These are phyloP conservation scores for Emmelina monodactyla DNA, from an alignment of 2,888 invertebrate species.

Conservation along the genomic window DNA sequence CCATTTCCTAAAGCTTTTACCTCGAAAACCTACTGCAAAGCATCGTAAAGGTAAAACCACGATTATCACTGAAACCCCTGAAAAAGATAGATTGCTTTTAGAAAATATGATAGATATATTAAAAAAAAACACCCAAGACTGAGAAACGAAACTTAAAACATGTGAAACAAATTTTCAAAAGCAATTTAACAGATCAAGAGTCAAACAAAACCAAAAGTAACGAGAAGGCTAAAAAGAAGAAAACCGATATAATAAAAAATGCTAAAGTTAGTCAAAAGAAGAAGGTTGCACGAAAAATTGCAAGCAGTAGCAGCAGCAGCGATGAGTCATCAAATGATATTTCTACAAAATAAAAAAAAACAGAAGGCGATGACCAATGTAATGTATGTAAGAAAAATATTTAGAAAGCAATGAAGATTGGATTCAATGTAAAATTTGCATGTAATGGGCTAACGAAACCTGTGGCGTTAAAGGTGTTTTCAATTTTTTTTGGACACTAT, in stretches of 20 bases:
- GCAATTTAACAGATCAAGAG: slow-evolving; percentile 11
- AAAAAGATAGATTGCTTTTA: slow-evolving; percentile 10
- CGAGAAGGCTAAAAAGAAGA: slow-evolving; percentile 12
- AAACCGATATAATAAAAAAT: slow-evolving; percentile 8
- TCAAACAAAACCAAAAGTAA: slow-evolving; percentile 12
- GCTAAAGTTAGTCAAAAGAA: slow-evolving; percentile 9
- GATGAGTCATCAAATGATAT: slow-evolving; percentile 8
- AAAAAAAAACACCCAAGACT: slow-evolving; percentile 10
- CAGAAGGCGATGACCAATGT: slow-evolving; percentile 10
- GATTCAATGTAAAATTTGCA: slow-evolving; percentile 1
- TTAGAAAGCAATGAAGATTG: slow-evolving; percentile 7
- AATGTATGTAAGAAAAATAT: slow-evolving; percentile 11
- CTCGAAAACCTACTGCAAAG: slow-evolving; percentile 9
- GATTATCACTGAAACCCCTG: slow-evolving; percentile 10
- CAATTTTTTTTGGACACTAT: slow-evolving; percentile 9
- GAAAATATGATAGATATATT: slow-evolving; percentile 12
- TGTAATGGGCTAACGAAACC: slow-evolving; percentile 9
- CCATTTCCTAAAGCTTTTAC: slow-evolving; percentile 12
- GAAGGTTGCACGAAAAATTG: slow-evolving; percentile 7
- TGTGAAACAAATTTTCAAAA: slow-evolving; percentile 13
- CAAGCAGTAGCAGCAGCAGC: slow-evolving; percentile 10
- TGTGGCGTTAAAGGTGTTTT: slow-evolving; percentile 10
- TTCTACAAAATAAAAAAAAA: slow-evolving; percentile 11
- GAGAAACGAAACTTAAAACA: slow-evolving; percentile 15
- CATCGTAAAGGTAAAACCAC: slow-evolving; percentile 11